Evolutionary conservation across 2,113 vertebrate species (phyloP).

Genomic region (Phodopus roborovskii): DNA sequence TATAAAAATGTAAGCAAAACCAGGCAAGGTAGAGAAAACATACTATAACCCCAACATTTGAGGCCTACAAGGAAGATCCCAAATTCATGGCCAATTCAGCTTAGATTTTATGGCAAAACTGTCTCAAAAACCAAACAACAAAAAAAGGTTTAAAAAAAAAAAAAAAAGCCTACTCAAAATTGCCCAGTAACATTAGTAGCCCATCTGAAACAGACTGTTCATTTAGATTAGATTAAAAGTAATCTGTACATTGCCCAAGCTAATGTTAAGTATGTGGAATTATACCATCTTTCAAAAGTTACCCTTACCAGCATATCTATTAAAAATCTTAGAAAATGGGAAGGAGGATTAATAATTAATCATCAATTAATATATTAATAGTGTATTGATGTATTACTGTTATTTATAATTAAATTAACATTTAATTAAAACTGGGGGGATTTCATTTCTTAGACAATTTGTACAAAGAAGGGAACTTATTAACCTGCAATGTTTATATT

Average conservation of each 20-base stretch:
- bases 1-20: neutral
- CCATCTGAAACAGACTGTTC: neutral
- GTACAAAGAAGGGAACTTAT: neutral
- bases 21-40: too few species aligned
- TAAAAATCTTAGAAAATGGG: neutral
- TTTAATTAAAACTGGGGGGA: neutral
- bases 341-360: too few species aligned
- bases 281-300: slow-evolving; percentile 46
- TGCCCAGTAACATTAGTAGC: neutral
- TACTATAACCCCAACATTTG: neutral
- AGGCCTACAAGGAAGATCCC: neutral
- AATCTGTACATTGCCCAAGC: neutral
- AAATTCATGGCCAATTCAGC: neutral
- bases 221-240: slow-evolving; percentile 7
- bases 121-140: neutral
- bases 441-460: neutral
- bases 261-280: slow-evolving; percentile 5
- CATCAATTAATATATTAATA: too few species aligned
- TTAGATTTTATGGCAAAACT: neutral
- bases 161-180: neutral
- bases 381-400: too few species aligned
- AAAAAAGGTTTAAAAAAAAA: neutral
- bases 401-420: too few species aligned
- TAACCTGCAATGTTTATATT: neutral
- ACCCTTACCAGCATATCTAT: neutral